Percentiles rank a stretch among this genome's conserved stretches.
Evolutionary conservation across 2,797 vertebrate genomes (phyloP).

Genomic region (Rallus crepitans): DNA sequence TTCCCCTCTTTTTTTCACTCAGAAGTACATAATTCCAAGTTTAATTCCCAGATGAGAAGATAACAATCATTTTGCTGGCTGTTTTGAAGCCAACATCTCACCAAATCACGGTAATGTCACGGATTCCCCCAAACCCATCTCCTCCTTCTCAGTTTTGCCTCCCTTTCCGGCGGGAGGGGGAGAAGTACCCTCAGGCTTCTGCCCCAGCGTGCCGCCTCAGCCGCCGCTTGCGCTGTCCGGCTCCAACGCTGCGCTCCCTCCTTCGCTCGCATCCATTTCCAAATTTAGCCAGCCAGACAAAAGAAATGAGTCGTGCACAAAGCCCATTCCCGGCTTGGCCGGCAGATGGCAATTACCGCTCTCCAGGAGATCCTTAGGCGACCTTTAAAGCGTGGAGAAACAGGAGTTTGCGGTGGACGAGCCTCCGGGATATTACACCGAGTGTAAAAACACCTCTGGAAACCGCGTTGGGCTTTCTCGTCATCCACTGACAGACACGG

Average conservation of each 20-base stretch:
- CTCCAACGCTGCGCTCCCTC: background rate
- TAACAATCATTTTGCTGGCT: background rate
- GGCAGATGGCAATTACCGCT: constrained; percentile 59
- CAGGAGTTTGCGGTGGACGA: background rate
- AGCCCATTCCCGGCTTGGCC: background rate
- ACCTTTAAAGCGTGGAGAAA: background rate
- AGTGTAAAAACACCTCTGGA: background rate
- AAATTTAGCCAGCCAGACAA: constrained; percentile 14
- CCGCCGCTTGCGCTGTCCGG: background rate
- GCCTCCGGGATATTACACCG: accelerated
- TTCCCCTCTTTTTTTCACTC: background rate
- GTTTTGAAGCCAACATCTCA: background rate
- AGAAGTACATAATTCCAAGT: background rate
- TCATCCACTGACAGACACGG: background rate
- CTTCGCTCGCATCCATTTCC: constrained; percentile 14
- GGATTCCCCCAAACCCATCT: background rate
- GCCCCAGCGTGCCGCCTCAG: background rate
- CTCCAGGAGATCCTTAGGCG: background rate
- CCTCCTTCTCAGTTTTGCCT: background rate
- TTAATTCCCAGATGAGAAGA: background rate
- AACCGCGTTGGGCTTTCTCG: background rate
- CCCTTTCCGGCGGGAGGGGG: background rate
- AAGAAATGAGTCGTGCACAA: background rate
- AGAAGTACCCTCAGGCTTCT: background rate
- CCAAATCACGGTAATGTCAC: background rate